phyloP scores from a whole-genome alignment of 2,113 vertebrate species.

The Mormoops blainvillei region DNA sequence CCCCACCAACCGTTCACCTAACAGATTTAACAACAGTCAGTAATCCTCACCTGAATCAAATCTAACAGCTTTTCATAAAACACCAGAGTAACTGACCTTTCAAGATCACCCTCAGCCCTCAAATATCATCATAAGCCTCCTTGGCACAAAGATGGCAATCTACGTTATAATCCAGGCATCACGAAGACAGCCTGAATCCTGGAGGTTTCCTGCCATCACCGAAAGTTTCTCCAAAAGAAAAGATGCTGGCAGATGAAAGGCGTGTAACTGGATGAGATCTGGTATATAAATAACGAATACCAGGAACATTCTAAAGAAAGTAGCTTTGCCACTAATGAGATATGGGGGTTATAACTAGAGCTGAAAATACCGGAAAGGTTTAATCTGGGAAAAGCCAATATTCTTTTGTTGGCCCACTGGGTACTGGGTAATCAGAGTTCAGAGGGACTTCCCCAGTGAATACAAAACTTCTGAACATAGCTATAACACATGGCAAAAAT shows the following conservation, averaged over 20 bases:
- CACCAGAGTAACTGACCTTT: neutral
- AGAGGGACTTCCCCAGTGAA: neutral
- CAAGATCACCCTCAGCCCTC: neutral
- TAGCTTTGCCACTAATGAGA: neutral
- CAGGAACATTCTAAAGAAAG: neutral
- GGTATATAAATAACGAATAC: neutral
- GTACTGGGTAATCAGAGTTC: neutral
- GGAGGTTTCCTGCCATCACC: neutral
- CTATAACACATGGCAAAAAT: neutral
- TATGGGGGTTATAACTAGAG: neutral
- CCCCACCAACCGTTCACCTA: neutral
- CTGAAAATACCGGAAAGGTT: neutral
- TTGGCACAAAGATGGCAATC: neutral
- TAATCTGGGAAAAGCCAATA: constrained; percentile 7
- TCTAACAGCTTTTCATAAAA: constrained; percentile 1
- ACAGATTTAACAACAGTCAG: constrained; percentile 7
- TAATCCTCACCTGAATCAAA: neutral
- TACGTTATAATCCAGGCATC: neutral
- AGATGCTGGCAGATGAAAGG: neutral
- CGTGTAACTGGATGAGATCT: neutral
- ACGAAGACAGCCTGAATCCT: neutral
- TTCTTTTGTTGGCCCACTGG: constrained; percentile 13
- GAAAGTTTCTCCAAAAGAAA: neutral
- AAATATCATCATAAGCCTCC: neutral
- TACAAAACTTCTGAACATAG: neutral